phyloP scores from a whole-genome alignment of 2,888 invertebrate species.

The Eurytoma adleriae region DNA sequence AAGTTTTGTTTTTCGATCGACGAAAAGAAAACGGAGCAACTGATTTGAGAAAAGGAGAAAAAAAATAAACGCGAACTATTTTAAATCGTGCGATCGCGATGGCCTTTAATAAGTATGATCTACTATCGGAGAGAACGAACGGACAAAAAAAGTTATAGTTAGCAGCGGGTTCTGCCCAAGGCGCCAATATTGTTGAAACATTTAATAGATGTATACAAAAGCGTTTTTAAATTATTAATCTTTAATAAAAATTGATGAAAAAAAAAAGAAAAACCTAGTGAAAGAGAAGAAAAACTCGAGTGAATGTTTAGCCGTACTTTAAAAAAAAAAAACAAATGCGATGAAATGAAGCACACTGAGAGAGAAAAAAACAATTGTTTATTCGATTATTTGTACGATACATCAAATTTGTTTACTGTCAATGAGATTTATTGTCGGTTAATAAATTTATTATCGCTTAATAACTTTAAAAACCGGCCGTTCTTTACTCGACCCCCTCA shows the following conservation, averaged over 20 bases:
- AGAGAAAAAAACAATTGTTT: constrained; percentile 50
- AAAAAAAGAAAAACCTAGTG: constrained; percentile 11
- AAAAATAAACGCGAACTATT: constrained; percentile 19
- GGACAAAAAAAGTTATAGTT: constrained; percentile 56
- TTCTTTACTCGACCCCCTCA: not conserved
- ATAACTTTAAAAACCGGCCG: constrained; percentile 25
- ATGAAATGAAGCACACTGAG: constrained; percentile 48
- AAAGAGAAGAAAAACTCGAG: constrained; percentile 44
- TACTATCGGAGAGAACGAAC: constrained; percentile 53
- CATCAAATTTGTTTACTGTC: constrained; percentile 59
- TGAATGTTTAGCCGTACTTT: constrained; percentile 54
- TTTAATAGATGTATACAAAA: constrained; percentile 69
- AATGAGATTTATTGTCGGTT: constrained; percentile 59
- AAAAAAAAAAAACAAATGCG: not conserved
- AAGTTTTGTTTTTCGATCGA: not conserved
- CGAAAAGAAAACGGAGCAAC: no score
- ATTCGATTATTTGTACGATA: constrained; percentile 58
- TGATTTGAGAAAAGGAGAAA: not conserved
- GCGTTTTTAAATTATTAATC: constrained; percentile 65
- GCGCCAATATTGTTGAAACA: constrained; percentile 69
- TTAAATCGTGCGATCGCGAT: constrained; percentile 43
- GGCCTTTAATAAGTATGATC: constrained; percentile 58
- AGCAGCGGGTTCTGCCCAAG: constrained; percentile 66
- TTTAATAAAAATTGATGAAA: constrained; percentile 58
- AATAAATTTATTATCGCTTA: constrained; percentile 60